Conservation (phyloP, 2,797 vertebrate species). For the Mycteria americana region DNA sequence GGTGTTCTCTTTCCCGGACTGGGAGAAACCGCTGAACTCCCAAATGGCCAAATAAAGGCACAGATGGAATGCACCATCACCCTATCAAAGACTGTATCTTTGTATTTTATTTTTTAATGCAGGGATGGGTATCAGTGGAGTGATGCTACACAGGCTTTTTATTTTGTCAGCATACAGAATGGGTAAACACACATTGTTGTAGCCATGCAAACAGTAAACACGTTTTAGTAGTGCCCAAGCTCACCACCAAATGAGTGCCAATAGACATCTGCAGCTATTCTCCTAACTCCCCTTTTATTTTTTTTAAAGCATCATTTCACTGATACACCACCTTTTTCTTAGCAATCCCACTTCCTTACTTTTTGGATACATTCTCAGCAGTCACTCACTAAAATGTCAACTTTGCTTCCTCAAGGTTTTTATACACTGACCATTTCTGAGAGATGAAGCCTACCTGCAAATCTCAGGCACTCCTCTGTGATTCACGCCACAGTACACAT, state of each 20-base stretch:
- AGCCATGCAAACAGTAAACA: no score
- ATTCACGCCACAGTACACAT: neutral
- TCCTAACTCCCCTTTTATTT: neutral
- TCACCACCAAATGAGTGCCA: neutral
- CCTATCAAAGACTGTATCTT: neutral
- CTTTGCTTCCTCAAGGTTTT: neutral
- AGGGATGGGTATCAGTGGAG: neutral
- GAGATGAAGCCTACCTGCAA: neutral
- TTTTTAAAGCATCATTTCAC: neutral
- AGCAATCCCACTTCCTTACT: neutral
- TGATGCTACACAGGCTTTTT: neutral
- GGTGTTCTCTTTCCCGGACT: neutral
- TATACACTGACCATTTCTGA: neutral
- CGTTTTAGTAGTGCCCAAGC: neutral
- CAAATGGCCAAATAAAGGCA: neutral
- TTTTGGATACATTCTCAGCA: neutral
- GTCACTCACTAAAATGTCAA: neutral
- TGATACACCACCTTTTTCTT: neutral
- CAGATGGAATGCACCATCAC: neutral
- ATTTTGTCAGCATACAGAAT: neutral
- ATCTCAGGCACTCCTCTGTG: neutral
- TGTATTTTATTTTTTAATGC: neutral
- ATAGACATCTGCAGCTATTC: neutral
- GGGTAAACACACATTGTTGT: neutral
- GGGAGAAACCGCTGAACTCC: neutral